Evolutionary conservation across 2,113 vertebrate species (phyloP), one percentile per base, ranked within the genome.

Genomic region (Isurus oxyrinchus): DNA sequence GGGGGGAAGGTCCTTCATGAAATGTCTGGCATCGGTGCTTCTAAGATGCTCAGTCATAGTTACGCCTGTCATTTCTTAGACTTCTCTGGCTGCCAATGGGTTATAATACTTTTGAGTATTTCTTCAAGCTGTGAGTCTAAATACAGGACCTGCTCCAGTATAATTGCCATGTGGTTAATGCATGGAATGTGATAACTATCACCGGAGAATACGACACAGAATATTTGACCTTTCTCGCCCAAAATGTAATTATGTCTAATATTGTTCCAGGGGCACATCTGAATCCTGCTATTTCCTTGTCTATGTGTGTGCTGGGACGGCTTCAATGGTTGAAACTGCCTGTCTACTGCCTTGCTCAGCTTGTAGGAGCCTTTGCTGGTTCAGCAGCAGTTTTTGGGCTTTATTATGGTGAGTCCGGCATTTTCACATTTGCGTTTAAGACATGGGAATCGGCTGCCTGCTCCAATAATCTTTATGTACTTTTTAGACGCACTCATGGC

Each of bases 281-380:
- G 96, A 99, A 99, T 97, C 99, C 99, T 19, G 99, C 99, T 0
- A 98, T 99, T 96, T 98, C 99, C 96, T 98, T 99, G 96, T 99
- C 99, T 95, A 98, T 99, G 99, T 98, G 98, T 69, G 97, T 99
- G 97, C 97, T 99, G 97, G 98, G 99, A 97, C 98, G 98, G 97
- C 98, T 99, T 96, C 98, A 98, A 67, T 98, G 99, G 97, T 98
- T 97, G 97, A 99, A 99, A 97, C 98, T 99, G 79, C 99, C 99
- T 0, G 98, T 99, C 96, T 99, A 99, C 69, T 97, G 99, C 88
- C 96, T 97, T 96, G 99, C 99, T 72, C 99, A 99, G 97, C 97
- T 99, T 97, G 96, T 99, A 94, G 99, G 99, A 49, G 99, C 99
- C 90, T 99, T 99, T 14, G 84, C 93, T 49, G 99, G 99, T 90